Conservation (phyloP, 2,113 vertebrate species). For the Reinhardtius hippoglossoides region DNA sequence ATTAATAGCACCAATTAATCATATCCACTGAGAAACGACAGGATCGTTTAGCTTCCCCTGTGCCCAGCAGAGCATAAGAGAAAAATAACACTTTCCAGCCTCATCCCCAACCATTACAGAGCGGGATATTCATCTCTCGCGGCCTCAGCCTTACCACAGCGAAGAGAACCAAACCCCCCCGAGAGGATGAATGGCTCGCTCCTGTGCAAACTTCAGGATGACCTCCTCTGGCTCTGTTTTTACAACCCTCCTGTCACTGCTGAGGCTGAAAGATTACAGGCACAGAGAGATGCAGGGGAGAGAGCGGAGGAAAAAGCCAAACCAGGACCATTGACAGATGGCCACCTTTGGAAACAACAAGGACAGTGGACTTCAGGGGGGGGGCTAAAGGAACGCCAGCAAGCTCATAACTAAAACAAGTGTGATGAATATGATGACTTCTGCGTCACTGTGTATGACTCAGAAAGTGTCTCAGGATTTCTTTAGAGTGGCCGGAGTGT, state of each 20-base stretch:
- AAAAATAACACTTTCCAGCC: slow-evolving; percentile 59
- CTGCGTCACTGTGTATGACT: slow-evolving; percentile 13
- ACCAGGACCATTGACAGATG: slow-evolving; percentile 17
- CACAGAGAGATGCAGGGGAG: slow-evolving; percentile 8
- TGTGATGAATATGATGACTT: slow-evolving; percentile 14
- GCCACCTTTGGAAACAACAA: background rate
- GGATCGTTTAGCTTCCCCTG: slow-evolving; percentile 41
- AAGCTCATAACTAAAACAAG: slow-evolving; percentile 2
- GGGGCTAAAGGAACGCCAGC: background rate
- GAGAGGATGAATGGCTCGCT: slow-evolving; percentile 55
- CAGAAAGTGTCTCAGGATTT: background rate
- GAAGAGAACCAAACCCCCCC: slow-evolving; percentile 12
- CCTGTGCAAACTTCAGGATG: slow-evolving; percentile 59
- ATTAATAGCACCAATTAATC: slow-evolving; percentile 69
- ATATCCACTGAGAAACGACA: slow-evolving; percentile 34
- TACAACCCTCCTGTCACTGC: slow-evolving; percentile 52
- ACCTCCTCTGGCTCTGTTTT: slow-evolving; percentile 63
- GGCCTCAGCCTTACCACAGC: slow-evolving; percentile 29
- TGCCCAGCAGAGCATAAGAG: slow-evolving; percentile 46
- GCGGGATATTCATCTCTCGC: slow-evolving; percentile 56
- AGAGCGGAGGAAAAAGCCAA: slow-evolving; percentile 1
- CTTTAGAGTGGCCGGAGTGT: background rate
- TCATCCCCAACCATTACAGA: slow-evolving; percentile 48
- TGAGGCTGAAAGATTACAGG: slow-evolving; percentile 52
- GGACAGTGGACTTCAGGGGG: slow-evolving; percentile 8